Base-by-base conservation (phyloP, 2,888 invertebrate genomes). In the Scaptomyza caliginosa region DNA sequence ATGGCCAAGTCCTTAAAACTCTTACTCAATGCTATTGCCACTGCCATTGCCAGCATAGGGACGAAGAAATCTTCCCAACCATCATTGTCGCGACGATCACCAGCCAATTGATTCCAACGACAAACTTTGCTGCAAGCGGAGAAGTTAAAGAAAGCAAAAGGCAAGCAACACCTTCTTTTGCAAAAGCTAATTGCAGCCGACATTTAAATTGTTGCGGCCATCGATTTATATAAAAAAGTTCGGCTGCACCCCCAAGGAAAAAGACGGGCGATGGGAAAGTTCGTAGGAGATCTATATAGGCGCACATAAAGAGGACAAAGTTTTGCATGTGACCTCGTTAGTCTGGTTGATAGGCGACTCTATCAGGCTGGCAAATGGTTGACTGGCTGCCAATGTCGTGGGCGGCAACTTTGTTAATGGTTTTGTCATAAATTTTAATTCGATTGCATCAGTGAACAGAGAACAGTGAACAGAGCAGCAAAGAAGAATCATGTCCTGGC, bases 341-440 rank as follows among this genome's bases (percentile, higher is more conserved):
- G 34, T 34, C 4, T 16, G 16, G 59, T 23, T 38, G 38, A 19
- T 38, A 30, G 24, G 40, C 10, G 28, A 52, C 43, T 67, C 68
- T 55, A 54, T 51, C 59, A 48, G 59, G 40, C 67, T 71, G 63
- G 67, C 39, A 50, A 59, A 57, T 58, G 55, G 40, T 43, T 58
- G 71, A 63, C 66, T 75, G 64, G 43, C 64, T 73, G 73, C 55
- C 68, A 73, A 70, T 73, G 66, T 51, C 45, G 68, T 46, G 54
- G 67, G 58, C 58, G 56, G 72, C 70, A 77, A 81, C 81, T 84
- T 85, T 81, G 83, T 85, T 84, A 84, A 84, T 84, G 81, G 81
- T 83, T 83, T 84, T 83, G 81, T 83, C 84, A 84, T 84, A 84
- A 84, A 84, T 84, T 85, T 84, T 85, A 84, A 84, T 85, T 84